phyloP scores from a whole-genome alignment of 2,888 invertebrate species.

The Acanthosepion lycidas region DNA sequence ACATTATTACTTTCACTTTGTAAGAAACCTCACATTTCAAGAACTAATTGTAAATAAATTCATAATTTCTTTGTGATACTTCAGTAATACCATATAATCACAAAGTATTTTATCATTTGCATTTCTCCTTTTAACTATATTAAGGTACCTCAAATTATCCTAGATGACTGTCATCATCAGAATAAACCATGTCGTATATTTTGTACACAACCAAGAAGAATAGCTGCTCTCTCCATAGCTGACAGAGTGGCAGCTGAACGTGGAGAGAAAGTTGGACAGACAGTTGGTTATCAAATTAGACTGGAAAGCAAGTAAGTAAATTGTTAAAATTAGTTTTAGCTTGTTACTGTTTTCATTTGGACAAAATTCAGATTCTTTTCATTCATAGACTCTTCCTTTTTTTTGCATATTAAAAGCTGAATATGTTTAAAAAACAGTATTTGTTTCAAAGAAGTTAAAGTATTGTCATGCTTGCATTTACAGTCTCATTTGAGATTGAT shows the following conservation, averaged over 20 bases:
- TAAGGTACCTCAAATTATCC: conserved; percentile 92
- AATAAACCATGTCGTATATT: conserved; percentile 85
- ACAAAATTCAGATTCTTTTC: background rate
- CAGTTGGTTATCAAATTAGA: conserved; percentile 92
- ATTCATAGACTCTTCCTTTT: background rate
- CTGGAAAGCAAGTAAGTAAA: conserved; percentile 83
- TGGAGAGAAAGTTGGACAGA: conserved; percentile 84
- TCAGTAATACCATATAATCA: too few relatives aligned
- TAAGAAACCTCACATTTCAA: too few relatives aligned
- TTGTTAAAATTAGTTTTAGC: background rate
- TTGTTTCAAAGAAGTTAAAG: background rate
- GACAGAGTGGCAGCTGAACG: conserved; percentile 92
- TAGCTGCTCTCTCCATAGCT: conserved; percentile 91
- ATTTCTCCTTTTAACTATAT: background rate
- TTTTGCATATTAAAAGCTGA: background rate
- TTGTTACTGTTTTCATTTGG: background rate
- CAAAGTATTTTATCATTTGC: background rate
- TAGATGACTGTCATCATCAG: conserved; percentile 82
- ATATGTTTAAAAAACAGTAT: background rate
- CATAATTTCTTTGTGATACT: too few relatives aligned
- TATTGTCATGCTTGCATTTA: background rate
- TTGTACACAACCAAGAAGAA: conserved; percentile 93
- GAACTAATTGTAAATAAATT: too few relatives aligned
- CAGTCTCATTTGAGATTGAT: too few relatives aligned
- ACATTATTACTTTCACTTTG: too few relatives aligned